Percentiles rank a stretch among this genome's conserved stretches.
These are phyloP conservation scores for Apeira syringaria DNA, from an alignment of 2,888 invertebrate species.

Conservation along the genomic window DNA sequence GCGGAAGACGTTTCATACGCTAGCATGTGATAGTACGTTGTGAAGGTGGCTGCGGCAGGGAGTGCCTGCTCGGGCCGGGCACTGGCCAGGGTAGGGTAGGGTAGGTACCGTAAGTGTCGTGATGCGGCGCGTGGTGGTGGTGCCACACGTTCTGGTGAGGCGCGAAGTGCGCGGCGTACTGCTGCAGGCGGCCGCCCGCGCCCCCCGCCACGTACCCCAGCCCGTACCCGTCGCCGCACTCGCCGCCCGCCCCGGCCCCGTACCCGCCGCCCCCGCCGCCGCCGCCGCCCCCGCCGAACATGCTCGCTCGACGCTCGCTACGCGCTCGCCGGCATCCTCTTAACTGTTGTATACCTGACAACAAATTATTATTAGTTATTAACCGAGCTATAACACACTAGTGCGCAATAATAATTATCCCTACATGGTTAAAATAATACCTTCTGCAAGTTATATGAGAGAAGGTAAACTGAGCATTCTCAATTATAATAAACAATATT, in stretches of 20 bases:
- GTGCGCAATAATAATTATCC: too few species aligned
- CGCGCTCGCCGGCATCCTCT: constrained; percentile 20
- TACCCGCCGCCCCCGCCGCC: constrained; percentile 40
- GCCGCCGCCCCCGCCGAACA: constrained; percentile 49
- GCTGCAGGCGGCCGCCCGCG: constrained; percentile 68
- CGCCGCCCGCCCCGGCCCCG: constrained; percentile 47
- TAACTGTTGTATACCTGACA: not conserved
- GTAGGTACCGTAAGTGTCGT: constrained; percentile 64
- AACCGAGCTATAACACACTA: too few species aligned
- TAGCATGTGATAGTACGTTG: not conserved
- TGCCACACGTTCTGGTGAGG: constrained; percentile 78
- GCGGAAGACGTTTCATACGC: too few species aligned
- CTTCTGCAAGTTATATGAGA: too few species aligned
- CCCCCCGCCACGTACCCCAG: constrained; percentile 70
- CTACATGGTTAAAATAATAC: too few species aligned
- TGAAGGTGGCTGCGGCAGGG: not conserved
- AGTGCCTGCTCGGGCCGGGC: not conserved
- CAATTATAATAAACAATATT: too few species aligned
- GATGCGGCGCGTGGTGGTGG: constrained; percentile 67
- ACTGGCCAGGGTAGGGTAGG: not conserved
- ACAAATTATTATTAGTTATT: too few species aligned
- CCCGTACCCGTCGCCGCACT: constrained; percentile 59
- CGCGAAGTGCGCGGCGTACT: constrained; percentile 75
- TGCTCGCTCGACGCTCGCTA: constrained; percentile 28
- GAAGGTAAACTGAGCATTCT: too few species aligned